A percentile compares a stretch with the other conserved stretches of the same genome.
Evolutionary conservation across 2,888 invertebrate species (phyloP).

Genomic region (Brachyptera putata): DNA sequence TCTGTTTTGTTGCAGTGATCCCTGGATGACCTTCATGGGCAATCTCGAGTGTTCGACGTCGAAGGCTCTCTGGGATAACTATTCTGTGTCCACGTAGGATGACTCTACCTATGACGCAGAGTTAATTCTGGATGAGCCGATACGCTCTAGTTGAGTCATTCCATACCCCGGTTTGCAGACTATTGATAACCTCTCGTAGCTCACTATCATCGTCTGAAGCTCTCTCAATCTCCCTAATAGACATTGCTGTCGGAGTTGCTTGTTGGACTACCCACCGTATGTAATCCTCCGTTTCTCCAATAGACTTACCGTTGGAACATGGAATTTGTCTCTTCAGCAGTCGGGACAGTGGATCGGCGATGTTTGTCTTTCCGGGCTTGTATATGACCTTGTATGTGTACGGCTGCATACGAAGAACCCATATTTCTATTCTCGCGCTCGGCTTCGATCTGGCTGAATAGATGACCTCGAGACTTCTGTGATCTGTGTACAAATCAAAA

Average conservation of each 20-base stretch:
- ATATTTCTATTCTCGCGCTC: neutral
- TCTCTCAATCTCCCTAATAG: neutral
- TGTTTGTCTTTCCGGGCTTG: constrained; percentile 36
- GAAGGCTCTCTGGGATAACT: neutral
- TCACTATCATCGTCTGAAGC: neutral
- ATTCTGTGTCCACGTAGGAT: neutral
- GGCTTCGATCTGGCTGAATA: neutral
- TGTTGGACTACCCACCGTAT: neutral
- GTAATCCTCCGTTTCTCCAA: neutral
- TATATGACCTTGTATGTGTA: constrained; percentile 33
- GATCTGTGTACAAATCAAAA: neutral
- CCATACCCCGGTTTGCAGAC: neutral
- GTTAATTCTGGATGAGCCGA: neutral
- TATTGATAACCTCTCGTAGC: neutral
- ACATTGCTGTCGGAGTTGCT: neutral
- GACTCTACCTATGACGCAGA: neutral
- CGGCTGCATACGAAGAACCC: constrained; percentile 28
- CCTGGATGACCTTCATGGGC: neutral
- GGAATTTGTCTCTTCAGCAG: constrained; percentile 21
- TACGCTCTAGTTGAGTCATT: neutral
- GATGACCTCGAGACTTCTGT: constrained; percentile 6
- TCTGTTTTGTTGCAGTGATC: neutral
- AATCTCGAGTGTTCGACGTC: neutral
- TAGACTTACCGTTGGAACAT: too few relatives aligned
- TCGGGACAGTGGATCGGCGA: constrained; percentile 39